Evolutionary conservation across 2,888 invertebrate genomes (phyloP).

Genomic region (Venusia cambrica): DNA sequence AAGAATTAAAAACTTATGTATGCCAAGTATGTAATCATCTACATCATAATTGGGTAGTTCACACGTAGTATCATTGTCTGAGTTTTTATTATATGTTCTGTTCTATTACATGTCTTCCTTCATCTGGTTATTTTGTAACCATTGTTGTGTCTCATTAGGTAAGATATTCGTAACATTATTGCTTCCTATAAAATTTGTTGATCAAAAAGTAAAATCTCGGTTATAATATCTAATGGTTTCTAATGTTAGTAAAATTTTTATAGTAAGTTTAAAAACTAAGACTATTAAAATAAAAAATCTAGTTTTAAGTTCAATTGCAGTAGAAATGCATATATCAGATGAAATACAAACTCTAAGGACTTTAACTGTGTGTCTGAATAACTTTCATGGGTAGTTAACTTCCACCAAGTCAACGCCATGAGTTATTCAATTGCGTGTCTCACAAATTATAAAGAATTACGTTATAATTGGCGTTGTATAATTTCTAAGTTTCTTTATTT

Average conservation of each 20-base stretch:
- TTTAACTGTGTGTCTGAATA: slow-evolving; percentile 4
- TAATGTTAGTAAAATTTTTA: no score
- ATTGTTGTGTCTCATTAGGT: slow-evolving; percentile 41
- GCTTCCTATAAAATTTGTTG: slow-evolving; percentile 28
- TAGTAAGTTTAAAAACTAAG: no score
- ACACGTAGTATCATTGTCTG: slow-evolving; percentile 36
- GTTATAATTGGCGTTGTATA: slow-evolving; percentile 19
- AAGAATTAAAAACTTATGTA: slow-evolving; percentile 8
- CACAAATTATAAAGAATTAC: slow-evolving; percentile 30
- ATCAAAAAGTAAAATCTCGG: no score
- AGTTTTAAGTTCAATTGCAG: no score
- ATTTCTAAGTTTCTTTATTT: slow-evolving; percentile 16
- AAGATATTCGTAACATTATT: slow-evolving; percentile 31
- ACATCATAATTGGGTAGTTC: slow-evolving; percentile 22
- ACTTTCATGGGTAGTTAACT: slow-evolving; percentile 8
- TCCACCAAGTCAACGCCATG: slow-evolving; percentile 13
- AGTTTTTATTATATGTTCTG: slow-evolving; percentile 36
- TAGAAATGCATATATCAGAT: no score
- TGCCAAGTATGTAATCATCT: slow-evolving; percentile 16
- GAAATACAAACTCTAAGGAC: background rate
- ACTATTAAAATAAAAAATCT: no score
- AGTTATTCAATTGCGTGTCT: slow-evolving; percentile 33
- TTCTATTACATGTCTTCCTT: slow-evolving; percentile 30
- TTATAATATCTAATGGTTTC: no score
- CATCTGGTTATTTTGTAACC: slow-evolving; percentile 33